Evolutionary conservation across 2,888 invertebrate genomes (phyloP), one percentile per base, ranked within the genome.

Genomic region (Spodoptera littoralis): DNA sequence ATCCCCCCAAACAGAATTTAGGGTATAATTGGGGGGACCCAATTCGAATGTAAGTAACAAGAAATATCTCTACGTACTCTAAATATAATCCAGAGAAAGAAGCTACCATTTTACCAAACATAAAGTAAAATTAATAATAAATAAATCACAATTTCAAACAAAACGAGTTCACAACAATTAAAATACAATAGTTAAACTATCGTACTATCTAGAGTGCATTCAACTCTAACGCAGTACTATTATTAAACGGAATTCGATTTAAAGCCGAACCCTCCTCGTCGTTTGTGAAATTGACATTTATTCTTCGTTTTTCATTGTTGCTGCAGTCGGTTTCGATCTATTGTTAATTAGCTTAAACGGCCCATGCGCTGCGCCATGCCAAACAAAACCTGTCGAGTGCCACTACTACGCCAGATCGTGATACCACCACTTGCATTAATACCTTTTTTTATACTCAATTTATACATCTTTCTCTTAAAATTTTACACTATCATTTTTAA

Each of bases 201-300:
- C 88, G 84, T 80, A 88, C 89, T 92, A 93, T 91, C 89, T 88
- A 88, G 90, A 93, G 94, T 92, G 88, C 94, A 89, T 94, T 94
- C 94, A 94, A 93, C 94, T 94, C 92, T 86, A 90, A 89, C 88
- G 87, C 89, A 85, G 86, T 90, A 92, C 94, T 93, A 94, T 94
- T 93, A 94, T 94, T 94, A 93, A 92, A 93, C 91, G 91, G 93
- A 92, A 92, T 93, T 94, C 94, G 94, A 94, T 94, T 93, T 93
- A 92, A 91, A 93, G 88, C 91, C 91, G 92, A 93, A 91, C 93
- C 93, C 93, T 93, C 94, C 91, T 92, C 89, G 93, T 89, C 93
- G 93, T 93, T 94, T 93, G 93, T 92, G 93, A 93, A 93, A 94
- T 93, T 94, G 94, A 92, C 94, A 94, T 94, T 94, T 93, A 94